phyloP scores from a whole-genome alignment of 2,797 vertebrate species.

The Psittacula derbiana region DNA sequence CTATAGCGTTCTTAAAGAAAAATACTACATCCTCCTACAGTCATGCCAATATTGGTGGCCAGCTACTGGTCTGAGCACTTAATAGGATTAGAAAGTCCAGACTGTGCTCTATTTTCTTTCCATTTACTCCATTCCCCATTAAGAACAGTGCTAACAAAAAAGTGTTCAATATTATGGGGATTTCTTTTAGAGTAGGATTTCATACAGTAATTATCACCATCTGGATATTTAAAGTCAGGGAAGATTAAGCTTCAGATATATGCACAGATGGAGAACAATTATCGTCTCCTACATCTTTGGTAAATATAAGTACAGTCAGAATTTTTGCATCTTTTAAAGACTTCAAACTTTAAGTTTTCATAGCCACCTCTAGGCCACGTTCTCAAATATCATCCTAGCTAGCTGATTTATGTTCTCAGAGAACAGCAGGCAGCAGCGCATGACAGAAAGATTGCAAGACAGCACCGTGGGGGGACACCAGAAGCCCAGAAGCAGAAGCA shows the following conservation, averaged over 20 bases:
- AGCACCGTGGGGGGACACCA: neutral
- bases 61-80: neutral
- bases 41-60: neutral
- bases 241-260: neutral
- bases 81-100: neutral
- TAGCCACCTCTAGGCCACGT: neutral
- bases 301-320: neutral
- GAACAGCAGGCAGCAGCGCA: neutral
- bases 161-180: rapidly evolving
- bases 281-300: neutral
- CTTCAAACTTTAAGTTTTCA: neutral
- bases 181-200: neutral
- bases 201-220: neutral
- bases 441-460: neutral
- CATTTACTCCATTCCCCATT: neutral
- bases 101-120: neutral
- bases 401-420: neutral
- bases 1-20: neutral
- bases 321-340: neutral
- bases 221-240: neutral
- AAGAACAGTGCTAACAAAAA: neutral
- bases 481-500: neutral
- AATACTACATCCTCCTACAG: neutral
- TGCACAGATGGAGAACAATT: neutral
- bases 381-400: neutral